Evolutionary conservation across 2,797 vertebrate genomes (phyloP).

Genomic region (Acipenser ruthenus): DNA sequence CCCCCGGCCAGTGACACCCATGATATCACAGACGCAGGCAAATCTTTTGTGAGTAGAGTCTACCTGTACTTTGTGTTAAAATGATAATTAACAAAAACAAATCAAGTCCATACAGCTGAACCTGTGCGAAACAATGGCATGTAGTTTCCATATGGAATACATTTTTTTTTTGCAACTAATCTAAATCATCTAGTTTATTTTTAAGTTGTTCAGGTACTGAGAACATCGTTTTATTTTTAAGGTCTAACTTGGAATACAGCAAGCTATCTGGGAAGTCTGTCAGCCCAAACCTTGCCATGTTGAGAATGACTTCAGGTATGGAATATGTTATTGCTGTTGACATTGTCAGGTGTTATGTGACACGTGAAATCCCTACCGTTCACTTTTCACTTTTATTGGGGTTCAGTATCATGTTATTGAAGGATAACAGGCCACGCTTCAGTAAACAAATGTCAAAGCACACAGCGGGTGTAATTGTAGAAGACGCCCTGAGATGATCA

Average conservation of each 20-base stretch:
- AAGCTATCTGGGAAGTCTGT: conserved; percentile 17
- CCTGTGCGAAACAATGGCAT: background rate
- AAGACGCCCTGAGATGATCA: too few relatives aligned
- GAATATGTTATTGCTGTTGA: background rate
- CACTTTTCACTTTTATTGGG: too few relatives aligned
- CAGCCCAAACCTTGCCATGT: conserved; percentile 24
- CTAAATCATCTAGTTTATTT: background rate
- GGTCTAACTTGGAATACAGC: conserved; percentile 18
- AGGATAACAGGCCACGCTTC: too few relatives aligned
- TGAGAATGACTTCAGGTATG: conserved; percentile 29
- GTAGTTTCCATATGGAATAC: background rate
- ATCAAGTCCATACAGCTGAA: background rate
- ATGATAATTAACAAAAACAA: background rate
- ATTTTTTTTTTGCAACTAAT: background rate
- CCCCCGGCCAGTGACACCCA: conserved; percentile 17
- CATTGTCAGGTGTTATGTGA: too few relatives aligned
- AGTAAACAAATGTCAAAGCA: too few relatives aligned
- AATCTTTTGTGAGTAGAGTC: conserved; percentile 19
- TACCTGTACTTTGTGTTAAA: background rate
- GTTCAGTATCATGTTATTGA: too few relatives aligned
- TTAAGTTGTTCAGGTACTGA: background rate
- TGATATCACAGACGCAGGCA: conserved; percentile 20
- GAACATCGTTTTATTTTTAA: conserved; percentile 1
- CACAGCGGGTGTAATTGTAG: too few relatives aligned
- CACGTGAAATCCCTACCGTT: too few relatives aligned